Evolutionary conservation across 2,113 vertebrate genomes (phyloP).

Genomic region (Gymnogyps californianus): DNA sequence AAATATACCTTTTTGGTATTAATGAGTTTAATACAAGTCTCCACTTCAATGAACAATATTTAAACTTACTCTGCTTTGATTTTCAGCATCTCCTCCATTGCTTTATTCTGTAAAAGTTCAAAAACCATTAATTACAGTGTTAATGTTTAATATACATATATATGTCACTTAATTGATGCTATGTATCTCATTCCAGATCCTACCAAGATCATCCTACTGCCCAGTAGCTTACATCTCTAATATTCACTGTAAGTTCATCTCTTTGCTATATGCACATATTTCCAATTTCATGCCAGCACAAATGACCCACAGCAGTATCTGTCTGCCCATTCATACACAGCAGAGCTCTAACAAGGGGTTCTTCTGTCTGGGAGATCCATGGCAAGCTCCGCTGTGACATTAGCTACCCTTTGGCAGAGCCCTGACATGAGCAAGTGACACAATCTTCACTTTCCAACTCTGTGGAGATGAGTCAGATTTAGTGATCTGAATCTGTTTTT

Average conservation of each 20-base stretch:
- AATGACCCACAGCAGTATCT: background rate
- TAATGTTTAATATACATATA: background rate
- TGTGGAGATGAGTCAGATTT: background rate
- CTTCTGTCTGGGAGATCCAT: background rate
- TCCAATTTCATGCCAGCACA: background rate
- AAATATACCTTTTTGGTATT: background rate
- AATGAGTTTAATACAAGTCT: background rate
- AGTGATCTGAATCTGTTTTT: background rate
- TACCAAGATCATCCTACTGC: background rate
- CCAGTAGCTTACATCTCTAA: background rate
- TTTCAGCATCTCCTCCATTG: slow-evolving; percentile 77
- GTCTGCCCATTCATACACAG: background rate
- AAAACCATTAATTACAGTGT: background rate
- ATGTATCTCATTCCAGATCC: background rate
- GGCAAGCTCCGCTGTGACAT: background rate
- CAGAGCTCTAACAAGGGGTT: background rate
- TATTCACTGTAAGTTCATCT: background rate
- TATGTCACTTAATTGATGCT: background rate
- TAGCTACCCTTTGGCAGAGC: background rate
- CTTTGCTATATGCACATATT: background rate
- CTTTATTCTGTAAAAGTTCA: slow-evolving; percentile 64
- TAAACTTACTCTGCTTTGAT: slow-evolving; percentile 82
- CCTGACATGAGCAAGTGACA: background rate
- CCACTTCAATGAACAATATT: background rate
- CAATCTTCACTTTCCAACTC: background rate